Percentiles rank a stretch among this genome's conserved stretches.
Evolutionary conservation across 2,113 vertebrate species (phyloP).

Genomic region (Mungos mungo): DNA sequence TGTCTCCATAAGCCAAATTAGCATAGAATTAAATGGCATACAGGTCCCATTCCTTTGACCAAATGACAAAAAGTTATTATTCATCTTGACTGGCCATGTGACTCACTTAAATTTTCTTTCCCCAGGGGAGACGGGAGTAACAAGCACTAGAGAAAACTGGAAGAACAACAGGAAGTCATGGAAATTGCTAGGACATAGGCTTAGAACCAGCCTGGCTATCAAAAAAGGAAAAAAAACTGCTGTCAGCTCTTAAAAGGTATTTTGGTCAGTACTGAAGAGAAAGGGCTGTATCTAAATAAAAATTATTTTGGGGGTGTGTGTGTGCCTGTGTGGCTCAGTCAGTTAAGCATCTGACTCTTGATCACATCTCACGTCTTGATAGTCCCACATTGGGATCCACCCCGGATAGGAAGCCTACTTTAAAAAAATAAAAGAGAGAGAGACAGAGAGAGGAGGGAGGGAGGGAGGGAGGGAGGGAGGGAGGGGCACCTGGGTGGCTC

Average conservation of each 20-base stretch:
- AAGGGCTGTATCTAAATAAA: background rate
- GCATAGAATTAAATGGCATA: conserved; percentile 20
- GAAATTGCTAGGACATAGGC: background rate
- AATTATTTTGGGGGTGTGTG: background rate
- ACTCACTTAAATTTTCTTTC: conserved; percentile 4
- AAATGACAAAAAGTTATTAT: conserved; percentile 20
- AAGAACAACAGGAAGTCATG: background rate
- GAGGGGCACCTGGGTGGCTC: too few species aligned
- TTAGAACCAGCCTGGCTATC: background rate
- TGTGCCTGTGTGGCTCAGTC: background rate
- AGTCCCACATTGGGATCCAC: background rate
- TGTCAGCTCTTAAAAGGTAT: background rate
- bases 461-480: too few species aligned
- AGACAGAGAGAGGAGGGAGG: too few species aligned
- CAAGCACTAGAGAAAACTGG: background rate
- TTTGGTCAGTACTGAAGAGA: background rate
- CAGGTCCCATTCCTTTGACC: background rate
- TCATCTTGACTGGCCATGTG: background rate
- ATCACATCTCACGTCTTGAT: background rate
- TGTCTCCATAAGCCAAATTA: conserved; percentile 12
- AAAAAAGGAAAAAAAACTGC: background rate
- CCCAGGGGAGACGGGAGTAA: background rate
- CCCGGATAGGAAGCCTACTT: too few species aligned
- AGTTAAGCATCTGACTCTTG: background rate
- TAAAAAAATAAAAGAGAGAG: background rate